These are phyloP conservation scores for Falco peregrinus DNA, from an alignment of 2,797 vertebrate genomes.

Conservation along the genomic window DNA sequence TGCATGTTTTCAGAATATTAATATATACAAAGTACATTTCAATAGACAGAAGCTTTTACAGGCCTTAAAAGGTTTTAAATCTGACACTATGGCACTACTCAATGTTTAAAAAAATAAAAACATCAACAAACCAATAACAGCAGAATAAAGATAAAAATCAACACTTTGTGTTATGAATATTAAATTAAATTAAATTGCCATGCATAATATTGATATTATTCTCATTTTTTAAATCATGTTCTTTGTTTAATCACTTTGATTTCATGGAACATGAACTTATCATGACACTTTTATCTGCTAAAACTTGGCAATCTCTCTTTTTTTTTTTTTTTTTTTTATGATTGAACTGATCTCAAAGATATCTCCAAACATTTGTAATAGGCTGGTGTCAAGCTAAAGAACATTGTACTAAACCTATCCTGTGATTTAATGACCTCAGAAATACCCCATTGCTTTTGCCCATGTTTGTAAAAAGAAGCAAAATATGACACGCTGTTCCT, in stretches of 20 bases:
- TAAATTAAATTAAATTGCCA: neutral
- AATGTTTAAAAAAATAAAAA: rapidly evolving
- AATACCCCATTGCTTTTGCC: neutral
- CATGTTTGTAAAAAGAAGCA: neutral
- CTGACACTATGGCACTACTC: rapidly evolving
- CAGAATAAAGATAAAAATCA: neutral
- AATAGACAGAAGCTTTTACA: neutral
- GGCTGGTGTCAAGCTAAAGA: neutral
- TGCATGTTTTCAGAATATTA: neutral
- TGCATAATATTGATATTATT: neutral
- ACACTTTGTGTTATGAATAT: neutral
- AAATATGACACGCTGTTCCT: neutral
- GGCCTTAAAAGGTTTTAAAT: neutral
- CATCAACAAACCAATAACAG: rapidly evolving
- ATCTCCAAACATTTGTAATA: neutral
- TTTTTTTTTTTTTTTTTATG: no score
- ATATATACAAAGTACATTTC: neutral
- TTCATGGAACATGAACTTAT: rapidly evolving
- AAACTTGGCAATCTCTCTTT: rapidly evolving
- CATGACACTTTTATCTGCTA: neutral
- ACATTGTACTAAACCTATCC: neutral
- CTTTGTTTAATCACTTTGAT: neutral
- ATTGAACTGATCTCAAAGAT: neutral
- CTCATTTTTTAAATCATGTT: neutral
- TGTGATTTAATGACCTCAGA: neutral